phyloP scores from a whole-genome alignment of 2,888 invertebrate genomes.

The Schizaphis graminum region DNA sequence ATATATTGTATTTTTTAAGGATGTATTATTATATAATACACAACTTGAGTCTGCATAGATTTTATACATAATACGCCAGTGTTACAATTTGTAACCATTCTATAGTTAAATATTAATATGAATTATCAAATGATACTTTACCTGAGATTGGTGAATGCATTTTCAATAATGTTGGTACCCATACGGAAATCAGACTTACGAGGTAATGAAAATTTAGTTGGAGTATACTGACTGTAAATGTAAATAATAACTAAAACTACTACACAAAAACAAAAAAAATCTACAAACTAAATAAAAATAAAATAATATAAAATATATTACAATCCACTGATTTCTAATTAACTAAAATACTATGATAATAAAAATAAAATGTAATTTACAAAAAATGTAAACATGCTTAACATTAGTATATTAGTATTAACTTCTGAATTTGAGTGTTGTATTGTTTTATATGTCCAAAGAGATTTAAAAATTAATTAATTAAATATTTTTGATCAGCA shows the following conservation, averaged over 20 bases:
- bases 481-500: not conserved
- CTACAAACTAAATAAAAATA: slow-evolving; percentile 65
- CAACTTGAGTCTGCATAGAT: not conserved
- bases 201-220: slow-evolving; percentile 82
- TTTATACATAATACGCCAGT: not conserved
- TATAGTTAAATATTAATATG: slow-evolving; percentile 41
- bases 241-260: slow-evolving; percentile 68
- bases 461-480: not conserved
- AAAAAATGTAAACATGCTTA: not conserved
- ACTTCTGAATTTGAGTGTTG: not conserved
- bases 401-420: not conserved
- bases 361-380: not conserved
- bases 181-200: slow-evolving; percentile 85
- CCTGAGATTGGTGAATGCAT: slow-evolving; percentile 81
- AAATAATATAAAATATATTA: not conserved
- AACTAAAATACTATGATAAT: not conserved
- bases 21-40: not conserved
- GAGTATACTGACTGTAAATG: slow-evolving; percentile 83
- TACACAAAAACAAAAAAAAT: slow-evolving; percentile 68
- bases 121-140: slow-evolving; percentile 72
- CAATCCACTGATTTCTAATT: not conserved
- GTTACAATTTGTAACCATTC: not conserved
- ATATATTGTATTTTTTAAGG: not conserved
- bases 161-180: slow-evolving; percentile 84
- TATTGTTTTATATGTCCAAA: not conserved